Base-by-base conservation (phyloP, 2,888 invertebrate genomes). In the Xestia ashworthii region DNA sequence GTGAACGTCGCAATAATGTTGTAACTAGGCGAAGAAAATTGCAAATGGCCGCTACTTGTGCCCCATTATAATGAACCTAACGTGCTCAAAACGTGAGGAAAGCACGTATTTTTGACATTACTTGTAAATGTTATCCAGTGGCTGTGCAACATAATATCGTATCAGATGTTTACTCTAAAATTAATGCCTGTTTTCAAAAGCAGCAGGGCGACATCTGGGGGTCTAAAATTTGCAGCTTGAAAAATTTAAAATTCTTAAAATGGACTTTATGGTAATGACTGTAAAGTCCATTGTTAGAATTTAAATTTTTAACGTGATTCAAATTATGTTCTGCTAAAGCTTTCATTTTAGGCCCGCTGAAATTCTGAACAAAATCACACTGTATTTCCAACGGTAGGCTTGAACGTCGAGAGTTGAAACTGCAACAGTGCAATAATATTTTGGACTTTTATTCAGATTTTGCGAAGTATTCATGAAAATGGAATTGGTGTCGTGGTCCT, bases 1-100 rank as follows among this genome's bases (percentile, higher is more conserved):
- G 68, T 70, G 32, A 71, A 48, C 60, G 46, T 60, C 6, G 38
- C 70, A 66, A 66, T 75, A 60, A 14, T 74, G 66, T 67, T n/a
- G 46, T 74, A 77, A 84, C 65, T 70, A 53, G 58, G 84, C 71
- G 46, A 65, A 44, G 70, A 65, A 81, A 81, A 83, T 81, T 81
- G 65, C 75, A 75, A 84, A 78, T 75, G 53, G 76, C 53, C 12
- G 60, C 74, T 67, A 60, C 70, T 83, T 75, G 74, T 75, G 12
- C 50, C 64, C 32, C 75, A 74, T 80, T 55, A 66, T 53, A 67
- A 67, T 64, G 12, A n/a, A 69, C 53, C 53, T 38, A 0, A 60
- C 48, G 2, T 44, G 16, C 53, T 70, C 32, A 38, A 70, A 83
- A 80, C 76, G 81, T 77, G 71, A 74, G 41, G 55, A 74, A 76